Evolutionary conservation across 1,140 invertebrate species (phyloP).

Genomic region (Diabrotica undecimpunctata): DNA sequence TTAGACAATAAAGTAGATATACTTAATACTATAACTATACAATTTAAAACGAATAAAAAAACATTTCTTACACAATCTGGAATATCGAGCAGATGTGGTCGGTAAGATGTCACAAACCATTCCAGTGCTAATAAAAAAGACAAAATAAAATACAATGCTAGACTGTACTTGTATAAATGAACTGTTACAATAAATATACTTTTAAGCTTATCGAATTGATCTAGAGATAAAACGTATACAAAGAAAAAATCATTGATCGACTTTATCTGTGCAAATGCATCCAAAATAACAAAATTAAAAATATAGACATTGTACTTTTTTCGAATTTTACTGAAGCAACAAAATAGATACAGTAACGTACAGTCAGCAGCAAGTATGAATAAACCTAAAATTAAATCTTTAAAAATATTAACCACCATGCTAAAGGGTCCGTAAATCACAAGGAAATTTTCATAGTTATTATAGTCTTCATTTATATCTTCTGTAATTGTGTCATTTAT

Average conservation of each 20-base stretch:
- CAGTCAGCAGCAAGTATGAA: background rate
- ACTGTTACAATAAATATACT: background rate
- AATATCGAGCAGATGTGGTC: background rate
- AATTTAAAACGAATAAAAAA: background rate
- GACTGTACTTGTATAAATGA: background rate
- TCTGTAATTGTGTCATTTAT: background rate
- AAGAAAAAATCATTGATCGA: background rate
- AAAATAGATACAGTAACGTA: background rate
- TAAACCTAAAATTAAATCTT: background rate
- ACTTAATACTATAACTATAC: background rate
- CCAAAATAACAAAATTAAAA: background rate
- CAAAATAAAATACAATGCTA: background rate
- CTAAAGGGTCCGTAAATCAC: background rate
- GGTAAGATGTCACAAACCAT: background rate
- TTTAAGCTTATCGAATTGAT: background rate
- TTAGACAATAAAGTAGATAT: background rate
- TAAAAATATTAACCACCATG: background rate
- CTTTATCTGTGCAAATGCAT: background rate
- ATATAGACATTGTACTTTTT: background rate
- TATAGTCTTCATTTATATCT: background rate
- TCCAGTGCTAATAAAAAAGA: background rate
- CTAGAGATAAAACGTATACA: background rate
- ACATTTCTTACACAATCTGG: background rate
- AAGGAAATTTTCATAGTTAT: background rate
- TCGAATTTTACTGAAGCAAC: background rate